Evolutionary conservation across 2,113 vertebrate species (phyloP).

Genomic region (Leucoraja erinaceus): DNA sequence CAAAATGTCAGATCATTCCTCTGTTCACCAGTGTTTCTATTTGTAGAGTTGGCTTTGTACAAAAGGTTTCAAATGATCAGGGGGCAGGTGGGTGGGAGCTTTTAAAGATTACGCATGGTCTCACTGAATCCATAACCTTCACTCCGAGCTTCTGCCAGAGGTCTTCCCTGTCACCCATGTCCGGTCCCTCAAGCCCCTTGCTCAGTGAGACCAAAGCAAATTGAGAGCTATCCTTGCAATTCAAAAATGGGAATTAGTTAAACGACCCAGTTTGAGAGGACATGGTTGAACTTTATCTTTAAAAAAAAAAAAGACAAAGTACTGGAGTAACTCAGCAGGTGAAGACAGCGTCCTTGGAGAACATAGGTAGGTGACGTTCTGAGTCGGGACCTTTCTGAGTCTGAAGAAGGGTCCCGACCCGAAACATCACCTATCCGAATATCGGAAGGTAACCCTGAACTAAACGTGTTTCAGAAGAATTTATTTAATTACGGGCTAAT

Average conservation of each 20-base stretch:
- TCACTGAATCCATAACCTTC: background rate
- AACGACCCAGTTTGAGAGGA: no score
- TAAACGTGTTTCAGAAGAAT: no score
- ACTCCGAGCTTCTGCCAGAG: background rate
- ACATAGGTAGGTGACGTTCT: no score
- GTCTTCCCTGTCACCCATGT: background rate
- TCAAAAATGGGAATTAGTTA: background rate
- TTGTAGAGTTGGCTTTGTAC: background rate
- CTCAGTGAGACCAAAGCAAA: background rate
- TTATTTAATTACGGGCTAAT: no score
- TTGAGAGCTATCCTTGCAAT: background rate
- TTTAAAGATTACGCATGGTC: background rate
- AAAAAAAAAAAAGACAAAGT: no score
- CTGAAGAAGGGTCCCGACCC: no score
- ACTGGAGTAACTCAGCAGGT: no score
- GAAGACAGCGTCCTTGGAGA: no score
- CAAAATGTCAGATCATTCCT: background rate
- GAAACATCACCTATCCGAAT: no score
- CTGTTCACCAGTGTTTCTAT: background rate
- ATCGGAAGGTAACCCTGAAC: no score
- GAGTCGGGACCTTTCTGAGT: no score
- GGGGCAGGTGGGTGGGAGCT: background rate
- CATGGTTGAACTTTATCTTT: background rate
- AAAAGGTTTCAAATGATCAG: background rate
- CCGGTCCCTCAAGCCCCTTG: background rate